Base-by-base conservation (phyloP, 2,113 vertebrate species). In the Ascaphus truei region DNA sequence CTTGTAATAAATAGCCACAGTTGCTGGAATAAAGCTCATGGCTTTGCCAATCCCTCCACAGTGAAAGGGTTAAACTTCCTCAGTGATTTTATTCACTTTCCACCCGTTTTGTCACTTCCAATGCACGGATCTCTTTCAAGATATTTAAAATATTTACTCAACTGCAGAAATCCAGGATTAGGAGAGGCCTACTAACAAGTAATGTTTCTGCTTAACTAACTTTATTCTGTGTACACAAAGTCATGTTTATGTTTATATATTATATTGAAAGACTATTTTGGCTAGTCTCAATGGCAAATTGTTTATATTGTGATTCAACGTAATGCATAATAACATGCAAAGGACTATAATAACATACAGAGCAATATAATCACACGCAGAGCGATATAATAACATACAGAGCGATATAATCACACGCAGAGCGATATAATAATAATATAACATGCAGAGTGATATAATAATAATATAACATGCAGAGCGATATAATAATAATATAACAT, bases 71-170 rank as follows among this genome's bases (percentile, higher is more conserved):
- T 68, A 59, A 68, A 68, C 60, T 68, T 36, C 55, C 55, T 50
- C 22, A 48, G 65, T 31, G 27, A 48, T 58, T 48, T 16, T 53
- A 58, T 45, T 29, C 33, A 18, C 39, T 50, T 48, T 60, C 43
- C 55, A 68, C 43, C 55, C 39, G 55, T 68, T 30, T 50, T 50
- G 60, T 68, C 55, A 60, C 27, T 51, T 30, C 60, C 56, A 59
- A 60, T 50, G 20, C 36, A 68, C 29, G 50, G 55, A 51, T 27
- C 59, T 45, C 36, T 59, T 59, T 51, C n/a, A n/a, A n/a, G n/a
- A n/a, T n/a, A n/a, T n/a, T n/a, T n/a, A n/a, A n/a, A n/a, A n/a
- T n/a, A n/a, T n/a, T n/a, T n/a, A n/a, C n/a, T n/a, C n/a, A n/a
- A n/a, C n/a, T n/a, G n/a, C n/a, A n/a, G n/a, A n/a, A n/a, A n/a